These are phyloP conservation scores for Grallaria varia DNA, from an alignment of 2,113 vertebrate genomes.

Conservation along the genomic window DNA sequence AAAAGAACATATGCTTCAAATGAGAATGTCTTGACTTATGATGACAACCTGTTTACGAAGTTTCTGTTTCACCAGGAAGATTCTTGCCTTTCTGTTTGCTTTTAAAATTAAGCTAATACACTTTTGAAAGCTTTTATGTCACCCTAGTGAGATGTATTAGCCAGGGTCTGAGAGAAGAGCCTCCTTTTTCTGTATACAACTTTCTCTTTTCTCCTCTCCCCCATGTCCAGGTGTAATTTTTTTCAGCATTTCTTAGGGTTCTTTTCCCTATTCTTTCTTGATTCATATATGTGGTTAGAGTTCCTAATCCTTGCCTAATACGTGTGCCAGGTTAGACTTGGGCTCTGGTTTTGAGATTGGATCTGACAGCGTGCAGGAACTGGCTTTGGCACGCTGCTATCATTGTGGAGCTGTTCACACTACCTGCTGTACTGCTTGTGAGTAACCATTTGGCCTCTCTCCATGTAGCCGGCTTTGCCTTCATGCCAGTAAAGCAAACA, in stretches of 20 bases:
- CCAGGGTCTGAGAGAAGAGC: not conserved
- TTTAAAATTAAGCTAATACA: not conserved
- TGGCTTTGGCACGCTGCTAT: not conserved
- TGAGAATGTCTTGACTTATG: not conserved
- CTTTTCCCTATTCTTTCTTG: not conserved
- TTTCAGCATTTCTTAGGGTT: not conserved
- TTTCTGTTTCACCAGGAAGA: not conserved
- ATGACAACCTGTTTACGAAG: not conserved
- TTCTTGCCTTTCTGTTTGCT: not conserved
- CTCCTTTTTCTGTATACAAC: not conserved
- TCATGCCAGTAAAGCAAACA: not conserved
- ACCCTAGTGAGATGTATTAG: not conserved
- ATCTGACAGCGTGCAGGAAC: accelerated
- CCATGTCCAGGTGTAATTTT: not conserved
- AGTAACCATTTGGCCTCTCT: not conserved
- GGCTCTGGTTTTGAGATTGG: not conserved
- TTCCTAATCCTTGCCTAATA: not conserved
- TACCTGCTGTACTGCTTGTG: not conserved
- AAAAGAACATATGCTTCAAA: not conserved
- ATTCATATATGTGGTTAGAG: not conserved
- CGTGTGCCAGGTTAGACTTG: not conserved
- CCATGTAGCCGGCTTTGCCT: not conserved
- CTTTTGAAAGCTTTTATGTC: not conserved
- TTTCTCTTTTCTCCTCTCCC: not conserved
- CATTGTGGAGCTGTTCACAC: accelerated